Conservation (phyloP, 2,113 vertebrate genomes). For the Glaucomys volans region DNA sequence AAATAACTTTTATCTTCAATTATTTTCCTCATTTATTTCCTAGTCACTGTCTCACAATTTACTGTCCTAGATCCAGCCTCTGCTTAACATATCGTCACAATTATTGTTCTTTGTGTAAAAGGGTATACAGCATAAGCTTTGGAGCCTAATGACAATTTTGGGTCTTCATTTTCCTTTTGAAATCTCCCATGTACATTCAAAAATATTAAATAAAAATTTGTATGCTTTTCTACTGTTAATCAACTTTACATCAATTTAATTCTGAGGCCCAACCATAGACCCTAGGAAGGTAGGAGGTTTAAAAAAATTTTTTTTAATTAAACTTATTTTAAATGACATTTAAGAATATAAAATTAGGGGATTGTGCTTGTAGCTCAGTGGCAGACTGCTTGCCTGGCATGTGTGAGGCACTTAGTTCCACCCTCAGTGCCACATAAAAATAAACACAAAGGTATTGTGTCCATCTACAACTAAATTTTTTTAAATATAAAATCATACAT, state of each 20-base stretch:
- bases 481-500: background rate
- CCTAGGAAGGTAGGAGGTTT: background rate
- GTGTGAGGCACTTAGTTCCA: no score
- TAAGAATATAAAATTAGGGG: no score
- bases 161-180: conserved; percentile 15
- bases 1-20: background rate
- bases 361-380: no score
- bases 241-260: background rate
- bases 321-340: no score
- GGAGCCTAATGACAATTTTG: background rate
- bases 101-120: background rate
- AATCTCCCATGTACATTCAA: background rate
- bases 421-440: no score
- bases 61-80: background rate
- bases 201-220: conserved; percentile 1
- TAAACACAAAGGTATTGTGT: no score
- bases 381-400: no score
- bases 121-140: background rate
- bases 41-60: background rate
- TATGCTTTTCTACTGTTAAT: background rate
- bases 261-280: background rate
- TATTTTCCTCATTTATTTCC: background rate
- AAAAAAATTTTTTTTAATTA: no score
- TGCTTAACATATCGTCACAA: background rate
- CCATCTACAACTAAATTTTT: no score